Conservation (phyloP, 2,888 invertebrate species). For the Ennomos quercinarius region DNA sequence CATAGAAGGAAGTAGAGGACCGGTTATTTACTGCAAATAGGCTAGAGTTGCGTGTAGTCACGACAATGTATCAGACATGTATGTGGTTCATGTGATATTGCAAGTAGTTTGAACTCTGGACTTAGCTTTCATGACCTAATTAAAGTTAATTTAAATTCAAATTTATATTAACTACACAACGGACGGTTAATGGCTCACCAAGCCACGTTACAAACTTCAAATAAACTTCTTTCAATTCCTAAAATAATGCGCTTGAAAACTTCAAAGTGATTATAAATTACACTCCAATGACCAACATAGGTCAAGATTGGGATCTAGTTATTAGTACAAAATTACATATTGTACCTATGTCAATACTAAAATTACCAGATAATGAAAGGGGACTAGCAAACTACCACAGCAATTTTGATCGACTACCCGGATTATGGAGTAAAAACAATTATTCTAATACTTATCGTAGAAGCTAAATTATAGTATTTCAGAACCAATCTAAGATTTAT, state of each 20-base stretch:
- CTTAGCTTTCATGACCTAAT: conserved; percentile 61
- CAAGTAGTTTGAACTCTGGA: conserved; percentile 29
- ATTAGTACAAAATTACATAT: no score
- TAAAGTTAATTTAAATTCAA: conserved; percentile 54
- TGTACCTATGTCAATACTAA: neutral
- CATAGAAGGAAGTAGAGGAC: conserved; percentile 19
- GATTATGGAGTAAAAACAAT: conserved; percentile 18
- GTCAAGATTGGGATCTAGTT: no score
- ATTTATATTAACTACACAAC: no score
- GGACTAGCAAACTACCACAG: neutral
- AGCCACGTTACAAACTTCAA: no score
- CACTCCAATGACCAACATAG: no score
- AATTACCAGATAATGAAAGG: conserved; percentile 3
- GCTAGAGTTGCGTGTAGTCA: conserved; percentile 8
- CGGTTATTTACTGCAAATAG: conserved; percentile 48
- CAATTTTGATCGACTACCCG: conserved; percentile 12
- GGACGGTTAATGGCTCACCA: no score
- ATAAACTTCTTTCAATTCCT: no score
- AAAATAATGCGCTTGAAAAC: no score
- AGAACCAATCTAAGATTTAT: conserved; percentile 13
- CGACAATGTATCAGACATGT: conserved; percentile 12
- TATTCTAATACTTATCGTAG: conserved; percentile 2
- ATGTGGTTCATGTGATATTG: neutral
- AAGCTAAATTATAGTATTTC: conserved; percentile 17
- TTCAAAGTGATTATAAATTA: no score